Base-by-base conservation (phyloP, 2,888 invertebrate genomes). In the Andricus quercusramuli region DNA sequence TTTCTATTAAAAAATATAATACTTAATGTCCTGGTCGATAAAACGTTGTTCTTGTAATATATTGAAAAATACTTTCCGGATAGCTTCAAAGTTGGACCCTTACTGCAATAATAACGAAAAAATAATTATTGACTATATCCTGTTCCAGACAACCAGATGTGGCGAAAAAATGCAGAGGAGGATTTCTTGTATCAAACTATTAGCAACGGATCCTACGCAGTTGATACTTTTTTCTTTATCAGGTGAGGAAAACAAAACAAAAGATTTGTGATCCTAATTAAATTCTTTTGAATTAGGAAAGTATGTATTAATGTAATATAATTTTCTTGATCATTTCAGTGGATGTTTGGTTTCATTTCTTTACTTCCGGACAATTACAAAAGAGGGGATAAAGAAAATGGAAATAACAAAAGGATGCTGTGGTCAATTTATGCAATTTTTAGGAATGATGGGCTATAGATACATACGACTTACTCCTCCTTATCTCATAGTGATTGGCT, bases 401-500 rank as follows among this genome's bases (percentile, higher is more conserved):
- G 93, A 93, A 86, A 91, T 93, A 3, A 91, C 90, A 59, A 88
- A 89, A 77, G 94, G 94, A 82, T 85, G 93, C 44, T 80, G 93
- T 11, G 92, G 92, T 64, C 93, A 93, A 89, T 88, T 93, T 17
- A 93, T 94, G 85, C 93, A 94, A 41, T 94, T 94, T 88, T 87
- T 94, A 13, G 93, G 94, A 29, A 90, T 94, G 86, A 89, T 94
- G 80, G 91, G 83, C 41, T 92, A 92, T 79, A 85, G 92, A 80
- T 92, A 91, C 83, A 85, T 89, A 82, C 95, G 97, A 83, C 92
- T 98, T 79, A 97, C 97, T 2, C 97, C 97, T 0, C 96, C 96
- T 0, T 98, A 98, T 90, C 94, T 97, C 64, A 95, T 97, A 88
- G 96, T 97, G 51, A 95, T 98, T 87, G 95, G 96, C 20, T 92